Base-by-base conservation (phyloP, 2,797 vertebrate species). In the Lutjanus argentimaculatus region DNA sequence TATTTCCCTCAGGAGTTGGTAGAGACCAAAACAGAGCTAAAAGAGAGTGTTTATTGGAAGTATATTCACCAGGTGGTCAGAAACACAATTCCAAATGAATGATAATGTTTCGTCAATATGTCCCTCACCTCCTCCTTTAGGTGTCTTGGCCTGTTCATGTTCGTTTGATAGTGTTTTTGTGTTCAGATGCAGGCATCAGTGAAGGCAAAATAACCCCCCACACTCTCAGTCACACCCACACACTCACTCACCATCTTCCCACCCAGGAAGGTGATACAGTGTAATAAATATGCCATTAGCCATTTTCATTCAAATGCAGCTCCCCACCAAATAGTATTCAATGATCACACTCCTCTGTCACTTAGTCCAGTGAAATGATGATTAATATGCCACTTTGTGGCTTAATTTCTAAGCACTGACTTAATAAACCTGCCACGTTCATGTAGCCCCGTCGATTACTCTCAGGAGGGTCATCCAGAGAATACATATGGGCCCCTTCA, bases 341-440 rank as follows among this genome's bases (percentile, higher is more conserved):
- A 53, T 91, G 76, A 92, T 89, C 79, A 86, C 88, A 82, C 80
- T 86, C 78, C 61, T 91, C 83, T 88, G 90, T 93, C 90, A 91
- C 85, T 87, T 83, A 90, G 82, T 92, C 82, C 67, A n/a, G 67
- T 79, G 75, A 84, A 94, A 91, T 86, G 65, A 92, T 94, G 89
- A 94, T 95, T 92, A 92, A 94, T 94, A 87, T 68, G 66, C 87
- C 88, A 89, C 81, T 93, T 92, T 92, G 87, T 75, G 64, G 84
- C 86, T 92, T 94, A 90, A 95, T 93, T 93, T 89, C 80, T 77
- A 79, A 90, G 89, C 81, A 90, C 75, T 88, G 91, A 87, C 88
- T 92, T 91, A 93, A 94, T 95, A 93, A 93, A 91, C 75, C 88
- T 88, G 83, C 81, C 91, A 89, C 79, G 67, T 90, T 79, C 78